Conservation (phyloP, 2,113 vertebrate species). For the Alethe castanea region DNA sequence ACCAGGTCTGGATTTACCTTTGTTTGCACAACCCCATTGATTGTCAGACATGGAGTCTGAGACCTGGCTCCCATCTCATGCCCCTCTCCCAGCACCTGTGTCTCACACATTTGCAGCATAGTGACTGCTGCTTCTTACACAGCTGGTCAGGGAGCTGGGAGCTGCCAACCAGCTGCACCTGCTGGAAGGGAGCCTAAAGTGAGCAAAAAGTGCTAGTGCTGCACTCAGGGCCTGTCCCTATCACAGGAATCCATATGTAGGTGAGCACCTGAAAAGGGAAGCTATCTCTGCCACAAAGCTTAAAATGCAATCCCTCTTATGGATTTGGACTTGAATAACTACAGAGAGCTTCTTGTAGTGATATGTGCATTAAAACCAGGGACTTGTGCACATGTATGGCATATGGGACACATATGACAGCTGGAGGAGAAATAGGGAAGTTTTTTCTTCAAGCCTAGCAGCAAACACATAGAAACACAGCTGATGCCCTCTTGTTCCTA, state of each 20-base stretch:
- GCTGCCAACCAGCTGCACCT: slow-evolving; percentile 15
- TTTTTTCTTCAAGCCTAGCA: neutral
- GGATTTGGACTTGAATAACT: neutral
- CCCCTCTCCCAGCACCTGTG: neutral
- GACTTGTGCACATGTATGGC: neutral
- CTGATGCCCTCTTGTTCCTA: neutral
- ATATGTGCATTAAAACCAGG: neutral
- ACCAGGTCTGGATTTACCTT: neutral
- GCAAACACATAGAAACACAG: neutral
- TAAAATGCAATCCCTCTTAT: neutral
- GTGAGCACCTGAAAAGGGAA: neutral
- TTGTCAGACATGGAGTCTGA: neutral
- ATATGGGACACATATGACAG: neutral
- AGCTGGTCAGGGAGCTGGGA: neutral
- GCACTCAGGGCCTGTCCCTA: neutral
- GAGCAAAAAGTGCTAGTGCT: neutral
- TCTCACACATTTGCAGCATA: neutral
- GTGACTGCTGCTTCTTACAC: neutral
- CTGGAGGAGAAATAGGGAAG: neutral
- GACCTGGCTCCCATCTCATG: neutral
- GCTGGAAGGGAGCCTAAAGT: neutral
- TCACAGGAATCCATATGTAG: neutral
- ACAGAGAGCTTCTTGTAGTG: neutral
- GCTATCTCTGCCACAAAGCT: neutral
- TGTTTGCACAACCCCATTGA: neutral